These are phyloP conservation scores for Macropodus opercularis DNA, from an alignment of 2,797 vertebrate species.

Conservation along the genomic window DNA sequence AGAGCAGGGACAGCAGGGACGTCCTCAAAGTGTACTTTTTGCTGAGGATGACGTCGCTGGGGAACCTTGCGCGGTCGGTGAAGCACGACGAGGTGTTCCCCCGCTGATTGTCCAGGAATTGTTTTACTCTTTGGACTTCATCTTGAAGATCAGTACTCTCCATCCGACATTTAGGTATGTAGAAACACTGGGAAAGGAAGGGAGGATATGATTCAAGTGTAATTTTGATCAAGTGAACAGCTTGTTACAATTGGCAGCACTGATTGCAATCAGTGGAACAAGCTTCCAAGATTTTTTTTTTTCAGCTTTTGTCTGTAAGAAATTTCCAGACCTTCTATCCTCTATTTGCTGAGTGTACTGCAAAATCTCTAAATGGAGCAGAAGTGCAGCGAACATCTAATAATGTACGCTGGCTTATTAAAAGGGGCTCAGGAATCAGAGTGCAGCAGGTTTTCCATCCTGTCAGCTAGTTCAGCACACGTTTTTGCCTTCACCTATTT, in stretches of 20 bases:
- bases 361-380: constrained; percentile 29
- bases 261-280: constrained; percentile 45
- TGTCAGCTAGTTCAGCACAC: constrained; percentile 18
- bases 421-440: constrained; percentile 15
- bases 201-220: constrained; percentile 28
- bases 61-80: constrained; percentile 56
- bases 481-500: constrained; percentile 1
- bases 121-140: constrained; percentile 77
- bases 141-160: constrained; percentile 70
- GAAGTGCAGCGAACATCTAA: constrained; percentile 35
- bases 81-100: constrained; percentile 72
- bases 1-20: constrained; percentile 80
- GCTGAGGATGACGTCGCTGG: constrained; percentile 73
- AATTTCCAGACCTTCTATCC: neutral
- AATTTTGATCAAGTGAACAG: constrained; percentile 26
- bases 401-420: constrained; percentile 35
- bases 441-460: constrained; percentile 29
- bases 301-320: constrained; percentile 6
- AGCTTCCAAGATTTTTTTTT: constrained; percentile 22
- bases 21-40: constrained; percentile 73
- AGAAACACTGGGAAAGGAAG: constrained; percentile 83
- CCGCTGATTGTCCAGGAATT: constrained; percentile 61
- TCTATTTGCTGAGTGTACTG: neutral
- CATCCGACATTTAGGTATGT: constrained; percentile 82
- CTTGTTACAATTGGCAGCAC: constrained; percentile 15